Evolutionary conservation across 2,113 vertebrate species (phyloP).

Genomic region (Ariopsis seemanni): DNA sequence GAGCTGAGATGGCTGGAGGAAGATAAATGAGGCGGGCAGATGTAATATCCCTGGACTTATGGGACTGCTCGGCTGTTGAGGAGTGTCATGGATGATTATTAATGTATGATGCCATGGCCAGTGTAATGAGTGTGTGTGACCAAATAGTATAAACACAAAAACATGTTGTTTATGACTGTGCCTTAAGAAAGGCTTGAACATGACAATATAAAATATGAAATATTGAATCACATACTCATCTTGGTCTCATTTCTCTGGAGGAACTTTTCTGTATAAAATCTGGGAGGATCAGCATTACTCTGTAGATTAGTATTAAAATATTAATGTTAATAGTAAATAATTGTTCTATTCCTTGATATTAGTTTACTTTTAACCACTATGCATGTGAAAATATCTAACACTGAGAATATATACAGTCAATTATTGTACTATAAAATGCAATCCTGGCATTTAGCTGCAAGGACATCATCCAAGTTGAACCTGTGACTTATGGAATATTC

Average conservation of each 20-base stretch:
- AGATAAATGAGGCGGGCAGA: constrained; percentile 86
- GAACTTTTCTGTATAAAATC: neutral
- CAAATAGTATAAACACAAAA: constrained; percentile 52
- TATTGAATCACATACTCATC: constrained; percentile 10
- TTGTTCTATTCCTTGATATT: neutral
- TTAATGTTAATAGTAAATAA: neutral
- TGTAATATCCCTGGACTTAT: constrained; percentile 88
- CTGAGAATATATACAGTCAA: neutral
- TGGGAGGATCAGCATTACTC: neutral
- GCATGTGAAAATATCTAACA: neutral
- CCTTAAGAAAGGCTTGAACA: constrained; percentile 20
- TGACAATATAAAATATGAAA: constrained; percentile 33
- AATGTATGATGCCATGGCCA: constrained; percentile 80
- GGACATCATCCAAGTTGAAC: neutral
- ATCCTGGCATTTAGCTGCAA: neutral
- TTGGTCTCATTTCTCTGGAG: neutral
- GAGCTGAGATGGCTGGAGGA: constrained; percentile 80
- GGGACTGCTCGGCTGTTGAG: constrained; percentile 84
- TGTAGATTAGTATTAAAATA: neutral
- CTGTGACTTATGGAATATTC: too few species aligned
- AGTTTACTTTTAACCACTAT: neutral
- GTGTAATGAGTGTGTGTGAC: constrained; percentile 62
- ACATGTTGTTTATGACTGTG: constrained; percentile 50
- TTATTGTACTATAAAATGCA: neutral
- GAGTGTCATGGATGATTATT: constrained; percentile 89